phyloP scores from a whole-genome alignment of 2,113 vertebrate genomes.

The Crotalus viridis region DNA sequence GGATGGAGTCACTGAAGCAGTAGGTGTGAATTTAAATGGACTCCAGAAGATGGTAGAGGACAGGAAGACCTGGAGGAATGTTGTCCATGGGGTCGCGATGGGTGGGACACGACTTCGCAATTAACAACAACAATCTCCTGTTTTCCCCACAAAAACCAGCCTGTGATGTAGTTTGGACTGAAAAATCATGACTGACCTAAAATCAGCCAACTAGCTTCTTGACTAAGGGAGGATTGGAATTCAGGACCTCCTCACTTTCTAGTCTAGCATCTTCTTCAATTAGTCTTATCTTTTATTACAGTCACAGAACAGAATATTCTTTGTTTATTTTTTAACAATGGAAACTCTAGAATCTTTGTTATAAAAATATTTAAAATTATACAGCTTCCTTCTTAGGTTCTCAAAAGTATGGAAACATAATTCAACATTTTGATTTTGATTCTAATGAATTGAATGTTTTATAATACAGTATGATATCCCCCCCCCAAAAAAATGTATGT shows the following conservation, averaged over 20 bases:
- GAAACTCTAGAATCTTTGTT: not conserved
- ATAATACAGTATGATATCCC: not conserved
- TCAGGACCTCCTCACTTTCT: not conserved
- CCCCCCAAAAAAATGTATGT: not conserved
- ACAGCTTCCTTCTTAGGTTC: not conserved
- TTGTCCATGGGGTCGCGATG: too few relatives aligned
- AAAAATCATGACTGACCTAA: not conserved
- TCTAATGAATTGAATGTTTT: not conserved
- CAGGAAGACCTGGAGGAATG: too few relatives aligned
- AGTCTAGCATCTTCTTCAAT: not conserved
- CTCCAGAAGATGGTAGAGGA: too few relatives aligned
- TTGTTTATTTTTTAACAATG: not conserved
- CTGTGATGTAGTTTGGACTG: not conserved
- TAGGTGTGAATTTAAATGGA: too few relatives aligned
- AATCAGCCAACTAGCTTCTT: not conserved
- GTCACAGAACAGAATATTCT: not conserved
- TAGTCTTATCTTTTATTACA: not conserved
- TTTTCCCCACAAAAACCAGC: not conserved
- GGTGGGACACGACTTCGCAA: too few relatives aligned
- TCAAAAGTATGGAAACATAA: not conserved
- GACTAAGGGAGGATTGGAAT: not conserved
- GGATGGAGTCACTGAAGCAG: too few relatives aligned
- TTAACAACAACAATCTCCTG: too few relatives aligned
- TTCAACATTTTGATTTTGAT: not conserved
- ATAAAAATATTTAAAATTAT: not conserved